Conservation (phyloP, 2,797 vertebrate species). For the Molossus molossus region DNA sequence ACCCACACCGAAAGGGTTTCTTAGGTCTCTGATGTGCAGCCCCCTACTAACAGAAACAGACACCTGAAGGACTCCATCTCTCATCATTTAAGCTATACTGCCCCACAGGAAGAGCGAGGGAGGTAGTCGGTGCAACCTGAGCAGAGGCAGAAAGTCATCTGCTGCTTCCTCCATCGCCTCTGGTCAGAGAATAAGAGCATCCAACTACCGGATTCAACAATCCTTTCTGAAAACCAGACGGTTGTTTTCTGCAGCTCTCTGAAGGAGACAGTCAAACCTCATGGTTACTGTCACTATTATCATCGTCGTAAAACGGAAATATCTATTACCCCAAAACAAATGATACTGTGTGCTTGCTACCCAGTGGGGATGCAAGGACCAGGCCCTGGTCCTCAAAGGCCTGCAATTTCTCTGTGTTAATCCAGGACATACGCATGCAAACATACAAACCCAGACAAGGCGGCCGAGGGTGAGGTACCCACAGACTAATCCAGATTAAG, state of each 20-base stretch:
- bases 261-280: not conserved
- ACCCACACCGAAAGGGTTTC: not conserved
- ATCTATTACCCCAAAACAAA: not conserved
- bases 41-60: not conserved
- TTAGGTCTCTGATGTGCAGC: slow-evolving; percentile 3
- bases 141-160: not conserved
- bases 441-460: not conserved
- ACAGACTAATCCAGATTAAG: not conserved
- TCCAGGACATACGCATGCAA: fast-evolving
- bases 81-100: not conserved
- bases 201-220: not conserved
- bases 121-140: not conserved
- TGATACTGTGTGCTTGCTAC: not conserved
- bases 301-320: not conserved
- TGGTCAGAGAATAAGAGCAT: not conserved
- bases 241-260: slow-evolving; percentile 9
- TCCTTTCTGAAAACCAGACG: not conserved
- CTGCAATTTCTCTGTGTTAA: not conserved
- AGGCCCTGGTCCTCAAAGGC: not conserved
- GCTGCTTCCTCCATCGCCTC: not conserved
- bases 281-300: not conserved
- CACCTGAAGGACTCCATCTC: not conserved
- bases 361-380: not conserved
- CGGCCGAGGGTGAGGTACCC: not conserved
- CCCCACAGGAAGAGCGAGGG: not conserved